Percentiles rank a stretch among this genome's conserved stretches.
phyloP scores from a whole-genome alignment of 2,888 invertebrate genomes.

The Lordiphosa fenestrarum region DNA sequence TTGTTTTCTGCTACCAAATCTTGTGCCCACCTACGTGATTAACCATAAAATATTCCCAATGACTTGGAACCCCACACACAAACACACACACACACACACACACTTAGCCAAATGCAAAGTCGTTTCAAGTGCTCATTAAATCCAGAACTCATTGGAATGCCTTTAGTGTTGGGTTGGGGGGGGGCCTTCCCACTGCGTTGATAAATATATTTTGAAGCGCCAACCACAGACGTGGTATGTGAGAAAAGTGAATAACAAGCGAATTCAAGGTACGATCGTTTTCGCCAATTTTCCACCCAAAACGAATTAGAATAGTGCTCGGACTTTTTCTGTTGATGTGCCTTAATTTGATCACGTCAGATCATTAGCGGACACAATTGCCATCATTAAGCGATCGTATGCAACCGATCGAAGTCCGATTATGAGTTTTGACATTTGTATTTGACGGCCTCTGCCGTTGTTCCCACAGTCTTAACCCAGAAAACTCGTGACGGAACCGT shows the following conservation, averaged over 20 bases:
- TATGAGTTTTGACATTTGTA: neutral
- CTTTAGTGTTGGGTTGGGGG: neutral
- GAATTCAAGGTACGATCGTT: too few species aligned
- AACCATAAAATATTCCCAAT: constrained; percentile 9
- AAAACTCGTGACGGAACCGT: too few species aligned
- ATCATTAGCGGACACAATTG: constrained; percentile 13
- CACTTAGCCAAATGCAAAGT: constrained; percentile 1
- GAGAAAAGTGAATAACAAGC: too few species aligned
- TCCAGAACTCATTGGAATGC: constrained; percentile 7
- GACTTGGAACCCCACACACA: neutral
- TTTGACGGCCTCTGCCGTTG: neutral
- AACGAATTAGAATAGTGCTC: constrained; percentile 6
- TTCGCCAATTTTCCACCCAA: constrained; percentile 4
- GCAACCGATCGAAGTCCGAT: too few species aligned
- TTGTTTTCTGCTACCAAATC: neutral
- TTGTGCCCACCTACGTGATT: constrained; percentile 13
- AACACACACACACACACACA: neutral
- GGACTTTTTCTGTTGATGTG: neutral
- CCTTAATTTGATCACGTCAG: constrained; percentile 13
- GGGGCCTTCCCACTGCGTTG: too few species aligned
- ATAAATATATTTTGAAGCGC: too few species aligned
- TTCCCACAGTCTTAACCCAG: neutral
- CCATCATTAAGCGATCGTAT: constrained; percentile 7
- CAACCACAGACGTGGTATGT: too few species aligned
- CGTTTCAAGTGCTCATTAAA: too few species aligned